phyloP scores from a whole-genome alignment of 2,113 vertebrate species.

The Aegithalos caudatus region DNA sequence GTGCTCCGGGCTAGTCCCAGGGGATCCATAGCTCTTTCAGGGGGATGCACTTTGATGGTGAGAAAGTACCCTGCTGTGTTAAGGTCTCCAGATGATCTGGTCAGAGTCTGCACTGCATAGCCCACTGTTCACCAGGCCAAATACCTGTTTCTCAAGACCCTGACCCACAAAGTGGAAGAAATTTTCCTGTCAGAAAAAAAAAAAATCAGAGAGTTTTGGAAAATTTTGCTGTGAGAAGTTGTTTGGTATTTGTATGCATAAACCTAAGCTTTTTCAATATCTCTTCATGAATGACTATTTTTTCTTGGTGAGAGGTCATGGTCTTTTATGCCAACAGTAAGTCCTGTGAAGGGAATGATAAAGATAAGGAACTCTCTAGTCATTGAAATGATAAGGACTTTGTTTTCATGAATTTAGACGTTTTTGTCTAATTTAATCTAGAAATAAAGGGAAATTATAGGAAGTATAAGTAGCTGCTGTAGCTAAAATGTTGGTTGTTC shows the following conservation, averaged over 20 bases:
- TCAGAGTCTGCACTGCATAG: background rate
- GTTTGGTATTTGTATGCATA: background rate
- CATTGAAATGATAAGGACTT: background rate
- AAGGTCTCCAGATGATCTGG: conserved; percentile 43
- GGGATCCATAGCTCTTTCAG: conserved; percentile 52
- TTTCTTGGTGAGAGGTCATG: background rate
- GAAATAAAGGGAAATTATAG: background rate
- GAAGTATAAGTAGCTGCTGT: background rate
- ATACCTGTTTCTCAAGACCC: background rate
- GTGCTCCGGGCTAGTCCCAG: conserved; percentile 5
- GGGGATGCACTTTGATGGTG: conserved; percentile 63
- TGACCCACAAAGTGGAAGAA: background rate
- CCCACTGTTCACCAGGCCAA: background rate
- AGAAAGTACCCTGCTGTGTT: conserved; percentile 57
- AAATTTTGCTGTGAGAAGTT: background rate
- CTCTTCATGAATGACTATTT: background rate
- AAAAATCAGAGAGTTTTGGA: background rate
- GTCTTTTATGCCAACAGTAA: background rate
- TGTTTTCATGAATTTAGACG: background rate
- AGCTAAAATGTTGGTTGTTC: background rate
- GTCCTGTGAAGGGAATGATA: background rate
- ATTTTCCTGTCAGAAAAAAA: background rate
- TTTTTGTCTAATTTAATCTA: background rate
- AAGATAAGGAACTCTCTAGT: background rate
- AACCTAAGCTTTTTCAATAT: background rate